Conservation (phyloP, 2,888 invertebrate species). For the Graphium colonna region DNA sequence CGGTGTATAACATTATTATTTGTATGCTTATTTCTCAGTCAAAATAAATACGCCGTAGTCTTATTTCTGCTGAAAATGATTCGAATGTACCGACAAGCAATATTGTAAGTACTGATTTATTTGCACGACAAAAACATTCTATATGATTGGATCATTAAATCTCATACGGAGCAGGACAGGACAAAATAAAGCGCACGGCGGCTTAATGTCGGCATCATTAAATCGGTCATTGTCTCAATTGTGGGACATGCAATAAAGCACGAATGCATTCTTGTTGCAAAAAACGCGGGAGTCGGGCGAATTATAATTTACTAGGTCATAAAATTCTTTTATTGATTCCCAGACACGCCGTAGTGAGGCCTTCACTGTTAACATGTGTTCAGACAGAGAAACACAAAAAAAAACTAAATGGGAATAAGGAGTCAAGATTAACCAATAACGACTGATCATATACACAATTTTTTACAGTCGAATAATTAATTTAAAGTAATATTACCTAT, state of each 20-base stretch:
- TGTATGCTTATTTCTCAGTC: neutral
- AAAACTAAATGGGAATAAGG: too few relatives aligned
- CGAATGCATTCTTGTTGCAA: conserved; percentile 30
- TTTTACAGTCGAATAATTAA: too few relatives aligned
- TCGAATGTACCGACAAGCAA: neutral
- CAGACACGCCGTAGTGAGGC: neutral
- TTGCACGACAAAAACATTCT: neutral
- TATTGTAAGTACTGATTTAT: too few relatives aligned
- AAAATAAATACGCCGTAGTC: neutral
- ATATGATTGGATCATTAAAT: neutral
- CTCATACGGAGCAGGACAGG: neutral
- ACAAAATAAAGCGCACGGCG: conserved; percentile 10
- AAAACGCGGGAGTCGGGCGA: conserved; percentile 22
- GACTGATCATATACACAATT: too few relatives aligned
- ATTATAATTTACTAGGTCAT: conserved; percentile 15
- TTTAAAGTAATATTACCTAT: too few relatives aligned
- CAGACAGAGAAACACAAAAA: neutral
- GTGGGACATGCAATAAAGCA: conserved; percentile 32
- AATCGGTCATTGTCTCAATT: conserved; percentile 32
- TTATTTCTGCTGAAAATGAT: neutral
- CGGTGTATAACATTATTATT: too few relatives aligned
- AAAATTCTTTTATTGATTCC: conserved; percentile 14
- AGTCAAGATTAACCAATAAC: too few relatives aligned
- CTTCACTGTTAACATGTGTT: neutral
- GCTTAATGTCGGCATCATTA: conserved; percentile 28